phyloP scores from a whole-genome alignment of 2,797 vertebrate species.

The Labroides dimidiatus region DNA sequence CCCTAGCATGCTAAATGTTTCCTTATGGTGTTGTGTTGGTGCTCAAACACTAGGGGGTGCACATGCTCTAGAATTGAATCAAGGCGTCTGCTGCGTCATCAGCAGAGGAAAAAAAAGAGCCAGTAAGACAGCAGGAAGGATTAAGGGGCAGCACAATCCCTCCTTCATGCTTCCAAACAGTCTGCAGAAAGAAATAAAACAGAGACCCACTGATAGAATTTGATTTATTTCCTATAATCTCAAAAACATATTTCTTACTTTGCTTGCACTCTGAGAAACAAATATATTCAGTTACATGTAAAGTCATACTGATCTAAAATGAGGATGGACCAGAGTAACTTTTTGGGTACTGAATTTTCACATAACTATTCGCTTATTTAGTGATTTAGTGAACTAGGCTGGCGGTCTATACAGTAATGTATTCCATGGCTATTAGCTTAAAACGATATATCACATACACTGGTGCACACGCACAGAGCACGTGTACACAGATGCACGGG shows the following conservation, averaged over 20 bases:
- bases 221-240: conserved; percentile 91
- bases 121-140: no score
- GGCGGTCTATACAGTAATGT: conserved; percentile 58
- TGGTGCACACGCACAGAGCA: conserved; percentile 50
- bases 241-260: conserved; percentile 86
- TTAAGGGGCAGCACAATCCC: neutral
- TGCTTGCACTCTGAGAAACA: conserved; percentile 85
- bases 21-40: neutral
- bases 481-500: conserved; percentile 51
- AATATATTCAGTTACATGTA: conserved; percentile 83
- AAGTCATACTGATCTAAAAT: conserved; percentile 61
- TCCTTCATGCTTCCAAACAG: neutral
- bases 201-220: conserved; percentile 82
- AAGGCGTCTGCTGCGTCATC: neutral
- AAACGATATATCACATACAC: conserved; percentile 65
- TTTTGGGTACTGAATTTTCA: conserved; percentile 28
- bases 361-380: conserved; percentile 45
- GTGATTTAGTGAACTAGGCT: conserved; percentile 56
- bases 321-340: conserved; percentile 69
- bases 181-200: conserved; percentile 48
- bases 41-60: conserved; percentile 57
- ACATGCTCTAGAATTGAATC: conserved; percentile 22
- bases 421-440: conserved; percentile 68
- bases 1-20: no score
- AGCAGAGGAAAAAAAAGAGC: neutral